phyloP scores from a whole-genome alignment of 2,888 invertebrate species.

The Chrysodeixis includens region DNA sequence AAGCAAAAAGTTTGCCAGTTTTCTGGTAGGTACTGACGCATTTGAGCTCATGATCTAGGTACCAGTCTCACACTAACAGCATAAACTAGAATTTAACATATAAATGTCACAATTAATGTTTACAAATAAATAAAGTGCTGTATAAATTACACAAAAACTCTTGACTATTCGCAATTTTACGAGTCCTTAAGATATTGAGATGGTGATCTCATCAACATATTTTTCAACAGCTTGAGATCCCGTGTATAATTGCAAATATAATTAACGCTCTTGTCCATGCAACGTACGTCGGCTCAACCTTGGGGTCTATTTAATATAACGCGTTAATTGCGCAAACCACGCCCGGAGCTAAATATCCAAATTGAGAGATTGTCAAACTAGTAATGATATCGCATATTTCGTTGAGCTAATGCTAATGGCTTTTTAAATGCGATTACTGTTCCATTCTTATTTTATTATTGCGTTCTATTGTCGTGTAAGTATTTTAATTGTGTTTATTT shows the following conservation, averaged over 20 bases:
- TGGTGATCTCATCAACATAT: conserved; percentile 44
- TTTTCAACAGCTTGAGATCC: conserved; percentile 47
- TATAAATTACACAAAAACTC: not conserved
- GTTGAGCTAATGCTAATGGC: conserved; percentile 23
- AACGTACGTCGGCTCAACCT: conserved; percentile 57
- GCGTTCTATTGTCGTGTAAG: not conserved
- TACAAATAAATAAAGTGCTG: too few relatives aligned
- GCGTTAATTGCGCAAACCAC: conserved; percentile 57
- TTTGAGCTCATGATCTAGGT: not conserved
- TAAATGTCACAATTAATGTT: not conserved
- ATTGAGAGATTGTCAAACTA: conserved; percentile 38
- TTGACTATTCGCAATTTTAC: not conserved
- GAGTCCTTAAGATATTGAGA: conserved; percentile 3
- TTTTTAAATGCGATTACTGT: not conserved
- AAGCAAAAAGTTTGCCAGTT: not conserved
- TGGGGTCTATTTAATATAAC: conserved; percentile 57
- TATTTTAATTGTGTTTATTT: not conserved
- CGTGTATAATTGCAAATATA: conserved; percentile 58
- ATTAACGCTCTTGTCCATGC: conserved; percentile 57
- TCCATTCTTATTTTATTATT: not conserved
- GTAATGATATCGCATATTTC: conserved; percentile 23
- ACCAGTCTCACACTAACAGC: not conserved
- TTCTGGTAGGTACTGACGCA: not conserved
- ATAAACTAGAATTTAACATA: not conserved
- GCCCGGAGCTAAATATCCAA: conserved; percentile 41